Evolutionary conservation across 2,888 invertebrate genomes (phyloP).

Genomic region (Perithous albicinctus): DNA sequence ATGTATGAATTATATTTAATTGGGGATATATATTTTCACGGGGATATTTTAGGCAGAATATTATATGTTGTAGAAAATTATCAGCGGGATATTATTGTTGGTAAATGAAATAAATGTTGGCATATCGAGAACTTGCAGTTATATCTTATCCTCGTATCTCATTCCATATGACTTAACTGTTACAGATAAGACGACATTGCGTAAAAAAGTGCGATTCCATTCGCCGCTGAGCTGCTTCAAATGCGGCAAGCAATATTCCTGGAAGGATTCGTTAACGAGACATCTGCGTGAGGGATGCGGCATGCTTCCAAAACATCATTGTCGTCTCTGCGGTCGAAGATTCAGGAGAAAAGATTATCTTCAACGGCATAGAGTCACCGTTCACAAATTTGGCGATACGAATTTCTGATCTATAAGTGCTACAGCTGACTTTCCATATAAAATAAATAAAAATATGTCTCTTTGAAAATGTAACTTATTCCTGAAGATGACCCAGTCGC

Average conservation of each 20-base stretch:
- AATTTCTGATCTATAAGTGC: constrained; percentile 46
- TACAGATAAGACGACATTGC: constrained; percentile 66
- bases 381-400: constrained; percentile 64
- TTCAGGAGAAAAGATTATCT: constrained; percentile 81
- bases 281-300: constrained; percentile 79
- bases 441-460: background rate
- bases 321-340: constrained; percentile 78
- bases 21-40: too few species aligned
- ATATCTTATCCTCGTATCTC: background rate
- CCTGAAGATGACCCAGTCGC: background rate
- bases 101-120: background rate
- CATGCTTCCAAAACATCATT: constrained; percentile 73
- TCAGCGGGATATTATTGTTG: background rate
- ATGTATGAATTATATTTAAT: background rate
- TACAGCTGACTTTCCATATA: background rate
- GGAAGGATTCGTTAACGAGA: constrained; percentile 79
- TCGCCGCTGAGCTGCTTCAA: constrained; percentile 77
- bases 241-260: constrained; percentile 81
- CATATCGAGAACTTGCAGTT: background rate
- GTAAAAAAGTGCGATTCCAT: constrained; percentile 73
- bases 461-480: background rate
- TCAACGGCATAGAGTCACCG: constrained; percentile 73
- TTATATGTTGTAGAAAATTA: background rate
- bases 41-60: too few species aligned
- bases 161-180: constrained; percentile 33